These are phyloP conservation scores for Gracilinanus agilis DNA, from an alignment of 2,113 vertebrate genomes.

Conservation along the genomic window DNA sequence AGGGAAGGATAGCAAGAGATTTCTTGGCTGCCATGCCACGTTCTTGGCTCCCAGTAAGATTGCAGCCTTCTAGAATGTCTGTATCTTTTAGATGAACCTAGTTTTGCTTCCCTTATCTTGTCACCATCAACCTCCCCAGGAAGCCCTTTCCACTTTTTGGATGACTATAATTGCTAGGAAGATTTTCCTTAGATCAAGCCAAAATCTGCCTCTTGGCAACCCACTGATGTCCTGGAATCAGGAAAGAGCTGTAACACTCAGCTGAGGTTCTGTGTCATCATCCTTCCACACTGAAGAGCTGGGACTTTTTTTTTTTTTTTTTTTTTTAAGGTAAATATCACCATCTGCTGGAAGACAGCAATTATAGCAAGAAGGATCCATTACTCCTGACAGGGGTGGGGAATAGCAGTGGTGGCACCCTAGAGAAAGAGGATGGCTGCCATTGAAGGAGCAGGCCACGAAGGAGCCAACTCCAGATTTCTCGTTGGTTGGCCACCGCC, in stretches of 20 bases:
- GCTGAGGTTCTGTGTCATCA: not conserved
- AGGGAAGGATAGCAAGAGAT: not conserved
- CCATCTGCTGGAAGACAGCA: not conserved
- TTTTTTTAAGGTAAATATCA: not conserved
- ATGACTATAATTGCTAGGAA: not conserved
- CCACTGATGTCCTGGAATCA: not conserved
- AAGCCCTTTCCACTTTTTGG: not conserved
- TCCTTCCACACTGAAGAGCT: not conserved
- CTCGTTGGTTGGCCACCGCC: not conserved
- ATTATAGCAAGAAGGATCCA: not conserved
- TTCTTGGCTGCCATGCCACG: not conserved
- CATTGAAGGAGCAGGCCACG: not conserved
- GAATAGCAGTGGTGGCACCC: not conserved
- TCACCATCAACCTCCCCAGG: not conserved
- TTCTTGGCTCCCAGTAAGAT: not conserved
- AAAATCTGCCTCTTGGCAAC: not conserved
- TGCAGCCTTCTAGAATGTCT: not conserved
- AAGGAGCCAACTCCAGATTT: not conserved
- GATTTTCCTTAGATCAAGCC: not conserved
- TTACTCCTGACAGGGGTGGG: not conserved
- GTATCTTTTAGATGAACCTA: not conserved
- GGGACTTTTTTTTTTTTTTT: not conserved
- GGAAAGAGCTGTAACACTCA: not conserved
- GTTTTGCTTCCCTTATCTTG: not conserved
- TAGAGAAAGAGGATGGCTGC: too few relatives aligned